These are phyloP conservation scores for Calonectris borealis DNA, from an alignment of 2,113 vertebrate species.

Conservation along the genomic window DNA sequence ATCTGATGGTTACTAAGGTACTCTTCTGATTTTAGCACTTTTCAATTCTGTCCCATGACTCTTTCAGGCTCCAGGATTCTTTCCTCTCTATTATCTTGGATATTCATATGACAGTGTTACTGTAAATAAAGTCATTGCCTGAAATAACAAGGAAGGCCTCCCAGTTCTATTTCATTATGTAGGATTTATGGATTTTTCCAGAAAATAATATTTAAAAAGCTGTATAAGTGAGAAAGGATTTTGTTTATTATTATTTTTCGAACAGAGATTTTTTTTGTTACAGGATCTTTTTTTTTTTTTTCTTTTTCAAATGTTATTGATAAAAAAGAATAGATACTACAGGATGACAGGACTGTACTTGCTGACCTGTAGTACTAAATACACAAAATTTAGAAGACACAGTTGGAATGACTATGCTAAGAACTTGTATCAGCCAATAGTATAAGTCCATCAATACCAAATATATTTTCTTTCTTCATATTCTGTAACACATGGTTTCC, in stretches of 20 bases:
- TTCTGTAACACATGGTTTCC: not conserved
- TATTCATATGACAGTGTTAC: not conserved
- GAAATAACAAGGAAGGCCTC: not conserved
- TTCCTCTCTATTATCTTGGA: not conserved
- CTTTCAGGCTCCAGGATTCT: not conserved
- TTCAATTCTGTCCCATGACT: not conserved
- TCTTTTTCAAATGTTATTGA: not conserved
- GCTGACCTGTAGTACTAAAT: not conserved
- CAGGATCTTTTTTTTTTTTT: not conserved
- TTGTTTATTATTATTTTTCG: not conserved
- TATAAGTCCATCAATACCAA: not conserved
- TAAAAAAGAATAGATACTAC: not conserved
- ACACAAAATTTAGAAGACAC: not conserved
- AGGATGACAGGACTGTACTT: not conserved
- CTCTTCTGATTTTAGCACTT: not conserved
- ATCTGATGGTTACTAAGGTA: not conserved
- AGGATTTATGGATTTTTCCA: not conserved
- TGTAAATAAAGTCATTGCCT: not conserved
- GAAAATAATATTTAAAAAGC: not conserved
- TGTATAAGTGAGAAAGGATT: not conserved
- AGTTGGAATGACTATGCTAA: rapidly evolving
- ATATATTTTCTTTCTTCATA: not conserved
- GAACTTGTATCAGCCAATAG: not conserved
- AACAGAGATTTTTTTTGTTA: not conserved
- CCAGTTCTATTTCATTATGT: not conserved